A percentile compares a stretch with the other conserved stretches of the same genome.
phyloP scores from a whole-genome alignment of 1,140 invertebrate genomes.

The Pinna nobilis region DNA sequence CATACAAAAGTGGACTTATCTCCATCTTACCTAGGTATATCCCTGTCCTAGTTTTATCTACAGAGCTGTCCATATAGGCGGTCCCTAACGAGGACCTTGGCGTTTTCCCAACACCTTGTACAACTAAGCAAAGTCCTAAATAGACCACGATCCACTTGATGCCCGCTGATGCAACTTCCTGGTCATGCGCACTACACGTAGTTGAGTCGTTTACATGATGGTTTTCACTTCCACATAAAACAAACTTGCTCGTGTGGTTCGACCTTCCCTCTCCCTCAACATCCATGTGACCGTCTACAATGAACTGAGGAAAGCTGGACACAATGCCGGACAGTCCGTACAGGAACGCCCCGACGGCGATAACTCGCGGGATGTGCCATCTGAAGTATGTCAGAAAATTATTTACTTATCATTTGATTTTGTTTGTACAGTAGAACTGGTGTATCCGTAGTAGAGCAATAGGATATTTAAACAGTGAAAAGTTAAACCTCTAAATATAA shows the following conservation, averaged over 20 bases:
- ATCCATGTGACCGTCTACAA: slow-evolving; percentile 6
- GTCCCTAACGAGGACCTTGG: slow-evolving; percentile 48
- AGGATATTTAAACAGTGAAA: not conserved
- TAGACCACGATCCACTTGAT: slow-evolving; percentile 27
- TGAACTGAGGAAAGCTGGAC: slow-evolving; percentile 28
- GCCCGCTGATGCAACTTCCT: not conserved
- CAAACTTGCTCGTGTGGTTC: not conserved
- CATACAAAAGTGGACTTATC: not conserved
- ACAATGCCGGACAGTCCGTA: slow-evolving; percentile 36
- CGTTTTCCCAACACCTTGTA: slow-evolving; percentile 53
- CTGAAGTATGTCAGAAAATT: slow-evolving; percentile 7
- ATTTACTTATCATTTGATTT: not conserved
- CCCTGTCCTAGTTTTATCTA: slow-evolving; percentile 44
- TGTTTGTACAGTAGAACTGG: not conserved
- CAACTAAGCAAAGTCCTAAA: slow-evolving; percentile 27
- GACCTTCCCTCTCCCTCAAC: not conserved
- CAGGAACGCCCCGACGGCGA: slow-evolving; percentile 12
- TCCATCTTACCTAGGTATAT: slow-evolving; percentile 49
- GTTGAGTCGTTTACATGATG: not conserved
- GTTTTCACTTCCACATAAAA: not conserved
- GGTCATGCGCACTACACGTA: not conserved
- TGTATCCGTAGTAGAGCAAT: not conserved
- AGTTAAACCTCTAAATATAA: not conserved
- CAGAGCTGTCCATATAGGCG: slow-evolving; percentile 48
- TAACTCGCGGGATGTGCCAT: slow-evolving; percentile 35